Base-by-base conservation (phyloP, 2,797 vertebrate species). In the Muscicapa striata region DNA sequence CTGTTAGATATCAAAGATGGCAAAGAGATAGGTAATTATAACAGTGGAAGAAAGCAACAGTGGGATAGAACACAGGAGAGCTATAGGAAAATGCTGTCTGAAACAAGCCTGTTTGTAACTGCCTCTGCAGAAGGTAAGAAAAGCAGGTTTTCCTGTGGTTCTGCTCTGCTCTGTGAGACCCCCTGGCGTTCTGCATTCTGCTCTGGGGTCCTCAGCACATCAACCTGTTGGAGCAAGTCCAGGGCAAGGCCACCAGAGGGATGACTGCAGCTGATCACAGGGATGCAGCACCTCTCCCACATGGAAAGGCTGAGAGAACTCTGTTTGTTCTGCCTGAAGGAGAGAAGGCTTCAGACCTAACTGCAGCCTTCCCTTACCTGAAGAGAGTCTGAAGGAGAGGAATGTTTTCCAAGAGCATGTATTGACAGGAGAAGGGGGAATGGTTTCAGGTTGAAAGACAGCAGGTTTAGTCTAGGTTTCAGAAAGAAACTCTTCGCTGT, bases 1-100 rank as follows among this genome's bases (percentile, higher is more conserved):
- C 72, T 63, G 45, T 68, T 89, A 90, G 91, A 88, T 87, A 84
- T 78, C 87, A 83, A 89, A 95, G 80, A 94, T 84, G 73, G 85
- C 73, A 90, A 94, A 96, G 77, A 94, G 68, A 84, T 82, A 95
- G 94, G 77, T 92, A 95, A 95, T 94, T 82, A 87, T 90, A 90
- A 63, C 15, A 62, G 55, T 74, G 72, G 77, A 90, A 68, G 38
- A 58, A 88, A 79, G 64, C 23, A 77, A 54, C 76, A 91, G 73
- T 70, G 90, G 94, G 95, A 88, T 63, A 66, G 54, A 75, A 63
- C 30, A 88, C 46, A 94, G 81, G 23, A 75, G 51, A 94, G 73
- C 62, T 73, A 94, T 91, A 86, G 78, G 67, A 73, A 90, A 92
- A 93, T 75, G 24, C 20, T 74, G 15, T 70, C 89, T 91, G 82